Evolutionary conservation across 2,797 vertebrate species (phyloP).

Genomic region (Sus cebifrons): DNA sequence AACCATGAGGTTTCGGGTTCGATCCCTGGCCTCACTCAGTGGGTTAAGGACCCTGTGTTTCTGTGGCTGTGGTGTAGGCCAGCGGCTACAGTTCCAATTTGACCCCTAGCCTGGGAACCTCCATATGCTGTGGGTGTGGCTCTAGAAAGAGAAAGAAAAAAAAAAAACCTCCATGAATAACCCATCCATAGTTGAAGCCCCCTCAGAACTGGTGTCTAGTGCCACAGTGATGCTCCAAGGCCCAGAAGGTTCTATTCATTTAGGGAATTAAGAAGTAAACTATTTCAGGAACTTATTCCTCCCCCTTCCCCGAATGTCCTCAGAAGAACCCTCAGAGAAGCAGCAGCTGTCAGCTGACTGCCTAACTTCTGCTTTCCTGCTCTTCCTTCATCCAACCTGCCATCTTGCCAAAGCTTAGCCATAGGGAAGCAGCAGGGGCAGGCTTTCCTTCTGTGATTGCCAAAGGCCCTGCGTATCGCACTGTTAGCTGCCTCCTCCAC

Average conservation of each 20-base stretch:
- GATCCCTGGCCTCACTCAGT: no score
- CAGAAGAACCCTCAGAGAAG: slow-evolving; percentile 66
- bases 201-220: neutral
- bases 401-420: slow-evolving; percentile 66
- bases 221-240: neutral
- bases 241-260: slow-evolving; percentile 4
- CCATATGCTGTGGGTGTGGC: no score
- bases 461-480: slow-evolving; percentile 24
- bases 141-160: no score
- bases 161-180: neutral
- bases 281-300: slow-evolving; percentile 71
- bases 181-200: neutral
- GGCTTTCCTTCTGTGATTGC: slow-evolving; percentile 60
- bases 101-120: no score
- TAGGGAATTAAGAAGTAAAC: slow-evolving; percentile 63
- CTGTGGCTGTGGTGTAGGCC: no score
- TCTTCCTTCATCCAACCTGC: slow-evolving; percentile 67
- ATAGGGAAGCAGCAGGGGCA: slow-evolving; percentile 71
- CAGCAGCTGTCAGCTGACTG: slow-evolving; percentile 78
- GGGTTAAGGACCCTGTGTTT: no score
- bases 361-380: slow-evolving; percentile 83
- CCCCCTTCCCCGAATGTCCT: neutral
- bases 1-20: no score
- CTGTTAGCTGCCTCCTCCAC: neutral
- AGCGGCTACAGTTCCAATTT: no score